Conservation (phyloP, 2,797 vertebrate genomes). For the Rhincodon typus region DNA sequence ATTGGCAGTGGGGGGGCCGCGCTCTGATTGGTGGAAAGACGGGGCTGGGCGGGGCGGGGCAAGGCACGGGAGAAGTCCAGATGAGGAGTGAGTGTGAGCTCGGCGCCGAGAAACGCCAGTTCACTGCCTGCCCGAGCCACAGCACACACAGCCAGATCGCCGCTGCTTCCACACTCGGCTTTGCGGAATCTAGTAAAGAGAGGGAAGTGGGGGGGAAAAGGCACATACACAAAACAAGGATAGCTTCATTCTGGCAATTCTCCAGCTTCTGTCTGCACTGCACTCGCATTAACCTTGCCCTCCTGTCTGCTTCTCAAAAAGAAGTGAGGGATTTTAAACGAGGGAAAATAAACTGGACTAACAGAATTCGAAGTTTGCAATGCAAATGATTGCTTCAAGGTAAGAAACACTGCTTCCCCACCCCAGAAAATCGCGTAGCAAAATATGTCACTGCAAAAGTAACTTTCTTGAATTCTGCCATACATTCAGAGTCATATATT, state of each 20-base stretch:
- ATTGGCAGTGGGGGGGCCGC: background rate
- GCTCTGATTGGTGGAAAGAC: background rate
- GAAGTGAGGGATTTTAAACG: constrained; percentile 28
- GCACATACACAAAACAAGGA: background rate
- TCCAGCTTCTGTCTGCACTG: background rate
- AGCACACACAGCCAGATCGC: background rate
- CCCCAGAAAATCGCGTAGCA: background rate
- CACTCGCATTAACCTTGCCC: background rate
- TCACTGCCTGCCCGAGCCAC: background rate
- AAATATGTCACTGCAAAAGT: background rate
- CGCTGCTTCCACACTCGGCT: background rate
- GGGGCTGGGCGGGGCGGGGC: background rate
- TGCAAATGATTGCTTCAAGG: constrained; percentile 25
- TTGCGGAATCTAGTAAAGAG: background rate
- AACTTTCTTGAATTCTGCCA: background rate
- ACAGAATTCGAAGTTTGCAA: constrained; percentile 15
- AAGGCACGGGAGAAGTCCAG: background rate
- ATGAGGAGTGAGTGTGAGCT: background rate
- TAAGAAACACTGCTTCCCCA: background rate
- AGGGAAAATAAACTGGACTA: background rate
- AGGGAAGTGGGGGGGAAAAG: background rate
- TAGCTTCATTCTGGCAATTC: background rate
- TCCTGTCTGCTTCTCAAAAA: constrained; percentile 13
- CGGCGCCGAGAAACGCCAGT: background rate
- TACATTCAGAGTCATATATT: background rate